Conservation (phyloP, 64 coral and sea anemone species). For the Montipora capricornis region DNA sequence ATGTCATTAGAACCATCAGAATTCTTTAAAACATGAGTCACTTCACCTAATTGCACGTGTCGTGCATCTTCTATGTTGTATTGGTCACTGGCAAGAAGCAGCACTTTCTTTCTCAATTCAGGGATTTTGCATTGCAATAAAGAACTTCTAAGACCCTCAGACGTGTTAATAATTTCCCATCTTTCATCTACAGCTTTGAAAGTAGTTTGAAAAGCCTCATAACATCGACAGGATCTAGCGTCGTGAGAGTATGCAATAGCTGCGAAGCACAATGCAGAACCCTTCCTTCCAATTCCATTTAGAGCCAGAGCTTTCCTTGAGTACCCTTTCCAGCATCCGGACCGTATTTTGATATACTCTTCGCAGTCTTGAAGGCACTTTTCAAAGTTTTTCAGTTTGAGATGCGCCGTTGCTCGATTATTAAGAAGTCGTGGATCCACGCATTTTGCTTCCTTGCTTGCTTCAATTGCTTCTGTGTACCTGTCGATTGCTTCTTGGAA, state of each 20-base stretch:
- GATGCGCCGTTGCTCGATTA: slow-evolving; percentile 58
- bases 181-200: slow-evolving; percentile 16
- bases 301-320: slow-evolving; percentile 51
- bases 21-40: no score
- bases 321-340: slow-evolving; percentile 63
- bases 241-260: slow-evolving; percentile 27
- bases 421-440: neutral
- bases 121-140: neutral
- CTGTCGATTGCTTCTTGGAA: slow-evolving; percentile 35
- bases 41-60: no score
- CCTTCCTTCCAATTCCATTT: neutral
- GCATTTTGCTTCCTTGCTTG: neutral
- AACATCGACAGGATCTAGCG: neutral
- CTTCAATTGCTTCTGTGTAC: slow-evolving; percentile 13
- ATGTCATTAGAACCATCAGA: no score
- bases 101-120: neutral
- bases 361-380: slow-evolving; percentile 36
- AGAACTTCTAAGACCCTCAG: neutral
- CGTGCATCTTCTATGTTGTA: neutral
- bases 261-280: slow-evolving; percentile 10
- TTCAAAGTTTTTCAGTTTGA: slow-evolving; percentile 26
- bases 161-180: neutral
- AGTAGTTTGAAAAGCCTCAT: neutral
- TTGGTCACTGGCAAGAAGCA: neutral
- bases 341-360: slow-evolving; percentile 9